phyloP scores from a whole-genome alignment of 2,113 vertebrate genomes.

The Oreochromis tanganicae region DNA sequence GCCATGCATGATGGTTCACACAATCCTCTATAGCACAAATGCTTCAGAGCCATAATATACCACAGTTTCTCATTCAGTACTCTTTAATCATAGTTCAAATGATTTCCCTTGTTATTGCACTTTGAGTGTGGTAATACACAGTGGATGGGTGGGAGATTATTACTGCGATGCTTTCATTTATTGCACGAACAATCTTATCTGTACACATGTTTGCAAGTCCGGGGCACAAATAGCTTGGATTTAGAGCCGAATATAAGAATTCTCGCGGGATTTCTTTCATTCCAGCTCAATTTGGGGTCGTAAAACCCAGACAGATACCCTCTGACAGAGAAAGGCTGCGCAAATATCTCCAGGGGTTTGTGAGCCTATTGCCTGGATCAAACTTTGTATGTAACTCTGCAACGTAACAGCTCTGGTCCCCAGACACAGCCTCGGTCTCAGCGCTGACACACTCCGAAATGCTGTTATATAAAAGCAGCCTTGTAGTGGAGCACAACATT shows the following conservation, averaged over 20 bases:
- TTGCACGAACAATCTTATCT: not conserved
- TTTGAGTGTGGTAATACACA: not conserved
- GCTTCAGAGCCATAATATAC: not conserved
- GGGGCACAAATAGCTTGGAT: not conserved
- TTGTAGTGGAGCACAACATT: not conserved
- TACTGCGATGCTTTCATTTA: not conserved
- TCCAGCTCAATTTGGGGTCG: constrained; percentile 9
- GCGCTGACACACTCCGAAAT: constrained; percentile 39
- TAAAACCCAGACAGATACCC: not conserved
- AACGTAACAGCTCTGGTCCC: constrained; percentile 10
- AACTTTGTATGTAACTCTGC: constrained; percentile 44
- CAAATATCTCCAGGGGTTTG: constrained; percentile 6
- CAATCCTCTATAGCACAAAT: constrained; percentile 18
- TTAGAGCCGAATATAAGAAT: constrained; percentile 5
- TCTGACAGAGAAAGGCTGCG: not conserved
- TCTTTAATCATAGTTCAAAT: not conserved
- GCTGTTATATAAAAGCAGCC: constrained; percentile 37
- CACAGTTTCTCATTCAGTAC: not conserved
- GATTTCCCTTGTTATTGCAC: not conserved
- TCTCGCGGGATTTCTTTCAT: not conserved
- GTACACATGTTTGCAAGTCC: not conserved
- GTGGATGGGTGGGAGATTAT: not conserved
- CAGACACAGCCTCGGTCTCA: not conserved
- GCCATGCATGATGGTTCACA: constrained; percentile 25
- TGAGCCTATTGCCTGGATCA: constrained; percentile 14